These are phyloP conservation scores for Sinella curviseta DNA, from an alignment of 1,140 invertebrate species.

Conservation along the genomic window DNA sequence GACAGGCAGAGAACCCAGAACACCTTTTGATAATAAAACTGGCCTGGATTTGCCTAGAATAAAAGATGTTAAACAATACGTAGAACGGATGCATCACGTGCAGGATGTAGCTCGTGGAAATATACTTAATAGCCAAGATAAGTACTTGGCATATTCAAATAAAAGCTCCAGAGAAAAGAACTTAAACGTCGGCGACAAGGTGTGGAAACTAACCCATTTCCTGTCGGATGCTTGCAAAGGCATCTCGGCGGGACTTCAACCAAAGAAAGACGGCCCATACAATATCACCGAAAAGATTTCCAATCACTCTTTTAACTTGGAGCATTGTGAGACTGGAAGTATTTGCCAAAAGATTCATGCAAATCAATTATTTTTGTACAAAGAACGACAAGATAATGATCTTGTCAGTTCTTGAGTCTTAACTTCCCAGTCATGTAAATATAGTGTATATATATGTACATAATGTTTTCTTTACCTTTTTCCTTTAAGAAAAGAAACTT, in stretches of 20 bases:
- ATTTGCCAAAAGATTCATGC: no score
- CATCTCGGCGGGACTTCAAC: not conserved
- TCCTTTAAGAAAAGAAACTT: no score
- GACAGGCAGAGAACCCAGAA: not conserved
- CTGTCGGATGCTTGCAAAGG: conserved; percentile 28
- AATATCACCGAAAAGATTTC: not conserved
- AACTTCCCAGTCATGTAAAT: no score
- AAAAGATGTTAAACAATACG: not conserved
- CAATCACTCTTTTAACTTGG: not conserved
- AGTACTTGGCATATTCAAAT: not conserved
- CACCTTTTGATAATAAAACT: not conserved
- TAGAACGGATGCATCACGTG: not conserved
- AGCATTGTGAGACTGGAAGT: no score
- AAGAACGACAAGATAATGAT: no score
- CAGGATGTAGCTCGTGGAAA: conserved; percentile 10
- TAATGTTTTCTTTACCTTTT: no score
- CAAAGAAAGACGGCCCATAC: conserved; percentile 30
- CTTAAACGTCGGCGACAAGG: conserved; percentile 26
- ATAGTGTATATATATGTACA: no score
- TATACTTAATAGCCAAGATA: not conserved
- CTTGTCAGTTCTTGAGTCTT: no score
- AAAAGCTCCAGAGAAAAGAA: conserved; percentile 9
- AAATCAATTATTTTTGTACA: no score
- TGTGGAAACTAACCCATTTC: conserved; percentile 24
- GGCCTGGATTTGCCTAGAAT: not conserved